Evolutionary conservation across 2,113 vertebrate genomes (phyloP).

Genomic region (Malurus elegans): DNA sequence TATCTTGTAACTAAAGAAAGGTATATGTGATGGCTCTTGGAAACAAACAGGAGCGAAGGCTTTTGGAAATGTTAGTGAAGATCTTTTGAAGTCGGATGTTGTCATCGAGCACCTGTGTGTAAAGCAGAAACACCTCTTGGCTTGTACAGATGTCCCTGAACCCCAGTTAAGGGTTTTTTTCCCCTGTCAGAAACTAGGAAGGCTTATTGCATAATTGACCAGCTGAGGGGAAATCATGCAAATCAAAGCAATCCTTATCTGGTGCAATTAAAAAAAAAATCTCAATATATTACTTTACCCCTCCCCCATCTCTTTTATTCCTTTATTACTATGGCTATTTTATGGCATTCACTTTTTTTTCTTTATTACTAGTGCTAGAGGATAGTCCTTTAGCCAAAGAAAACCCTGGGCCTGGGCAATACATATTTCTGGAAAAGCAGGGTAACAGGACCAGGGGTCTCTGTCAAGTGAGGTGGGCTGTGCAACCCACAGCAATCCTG

Average conservation of each 20-base stretch:
- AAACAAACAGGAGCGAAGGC: not conserved
- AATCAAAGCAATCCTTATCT: constrained; percentile 20
- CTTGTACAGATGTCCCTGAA: not conserved
- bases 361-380: not conserved
- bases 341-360: not conserved
- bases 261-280: not conserved
- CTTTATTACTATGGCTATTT: not conserved
- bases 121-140: not conserved
- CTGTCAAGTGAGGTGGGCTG: not conserved
- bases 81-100: not conserved
- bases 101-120: rapidly evolving
- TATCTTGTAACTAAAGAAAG: not conserved
- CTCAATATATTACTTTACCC: not conserved
- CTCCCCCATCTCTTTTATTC: not conserved
- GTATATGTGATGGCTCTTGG: not conserved
- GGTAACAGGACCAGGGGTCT: not conserved
- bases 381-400: not conserved
- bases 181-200: not conserved
- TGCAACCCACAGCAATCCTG: not conserved
- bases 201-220: not conserved
- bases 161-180: not conserved
- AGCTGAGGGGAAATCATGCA: not conserved
- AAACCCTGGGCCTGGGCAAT: not conserved
- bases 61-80: not conserved
- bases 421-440: rapidly evolving